Percentiles rank a stretch among this genome's conserved stretches.
Conservation (phyloP, 2,797 vertebrate genomes). For the Huso huso region DNA sequence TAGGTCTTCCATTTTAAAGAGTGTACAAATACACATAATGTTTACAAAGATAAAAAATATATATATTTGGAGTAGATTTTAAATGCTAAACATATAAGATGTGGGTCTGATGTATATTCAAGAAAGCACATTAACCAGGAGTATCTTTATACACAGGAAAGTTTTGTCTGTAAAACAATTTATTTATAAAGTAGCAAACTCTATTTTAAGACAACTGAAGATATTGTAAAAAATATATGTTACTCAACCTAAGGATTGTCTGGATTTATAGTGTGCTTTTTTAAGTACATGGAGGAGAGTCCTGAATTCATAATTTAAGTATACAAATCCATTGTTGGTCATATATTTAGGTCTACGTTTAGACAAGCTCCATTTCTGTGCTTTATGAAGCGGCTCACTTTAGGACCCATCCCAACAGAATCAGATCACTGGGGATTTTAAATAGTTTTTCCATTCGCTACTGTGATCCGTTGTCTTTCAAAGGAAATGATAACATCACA, state of each 20-base stretch:
- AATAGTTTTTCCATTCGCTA: conserved; percentile 19
- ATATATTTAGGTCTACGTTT: background rate
- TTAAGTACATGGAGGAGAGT: background rate
- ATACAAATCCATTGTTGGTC: background rate
- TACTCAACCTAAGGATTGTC: conserved; percentile 6
- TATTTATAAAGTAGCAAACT: background rate
- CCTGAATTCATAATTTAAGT: background rate
- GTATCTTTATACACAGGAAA: background rate
- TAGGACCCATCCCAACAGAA: background rate
- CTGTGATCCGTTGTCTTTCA: conserved; percentile 3
- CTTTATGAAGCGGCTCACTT: background rate
- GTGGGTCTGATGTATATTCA: background rate
- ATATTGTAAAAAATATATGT: background rate
- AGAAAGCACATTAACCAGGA: background rate
- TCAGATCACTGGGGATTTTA: background rate
- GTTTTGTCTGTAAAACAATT: background rate
- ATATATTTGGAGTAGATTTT: background rate
- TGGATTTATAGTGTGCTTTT: conserved; percentile 10
- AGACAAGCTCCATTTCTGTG: background rate
- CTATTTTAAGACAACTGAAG: background rate
- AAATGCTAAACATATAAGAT: background rate
- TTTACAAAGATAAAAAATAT: background rate
- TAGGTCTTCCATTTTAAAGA: background rate
- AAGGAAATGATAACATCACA: conserved; percentile 12
- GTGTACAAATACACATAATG: background rate